phyloP scores from a whole-genome alignment of 2,113 vertebrate species.

The Corynorhinus townsendii region DNA sequence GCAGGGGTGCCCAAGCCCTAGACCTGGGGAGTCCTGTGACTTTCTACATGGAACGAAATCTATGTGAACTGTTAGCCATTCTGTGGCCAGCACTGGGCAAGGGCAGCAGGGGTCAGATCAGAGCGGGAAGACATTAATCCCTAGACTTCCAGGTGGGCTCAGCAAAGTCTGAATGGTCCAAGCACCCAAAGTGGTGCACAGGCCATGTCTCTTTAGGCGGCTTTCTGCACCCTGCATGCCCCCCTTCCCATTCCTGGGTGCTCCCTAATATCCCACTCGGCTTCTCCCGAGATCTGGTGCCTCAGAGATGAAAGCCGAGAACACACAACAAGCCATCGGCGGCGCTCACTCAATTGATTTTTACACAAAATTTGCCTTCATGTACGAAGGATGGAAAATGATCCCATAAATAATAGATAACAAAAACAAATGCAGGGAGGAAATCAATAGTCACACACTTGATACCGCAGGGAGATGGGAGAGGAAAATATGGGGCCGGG shows the following conservation, averaged over 20 bases:
- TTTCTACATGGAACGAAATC: neutral
- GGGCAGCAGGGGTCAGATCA: neutral
- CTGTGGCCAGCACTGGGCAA: neutral
- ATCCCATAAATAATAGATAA: conserved; percentile 87
- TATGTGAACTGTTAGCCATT: neutral
- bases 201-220: neutral
- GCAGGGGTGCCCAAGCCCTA: neutral
- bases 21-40: neutral
- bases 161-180: accelerated
- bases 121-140: neutral
- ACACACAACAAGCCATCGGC: conserved; percentile 79
- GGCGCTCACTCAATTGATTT: conserved; percentile 83
- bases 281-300: conserved; percentile 64
- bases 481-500: conserved; percentile 52
- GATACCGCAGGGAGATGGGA: conserved; percentile 68
- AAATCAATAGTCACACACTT: conserved; percentile 83
- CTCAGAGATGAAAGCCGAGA: conserved; percentile 80
- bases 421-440: conserved; percentile 82
- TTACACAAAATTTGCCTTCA: conserved; percentile 87
- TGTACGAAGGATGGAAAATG: conserved; percentile 81
- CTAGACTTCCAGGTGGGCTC: neutral
- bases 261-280: conserved; percentile 69
- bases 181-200: neutral
- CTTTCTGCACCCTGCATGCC: conserved; percentile 3
- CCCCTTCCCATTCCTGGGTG: neutral